Evolutionary conservation across 1,140 invertebrate species (phyloP).

Genomic region (Halictus rubicundus): DNA sequence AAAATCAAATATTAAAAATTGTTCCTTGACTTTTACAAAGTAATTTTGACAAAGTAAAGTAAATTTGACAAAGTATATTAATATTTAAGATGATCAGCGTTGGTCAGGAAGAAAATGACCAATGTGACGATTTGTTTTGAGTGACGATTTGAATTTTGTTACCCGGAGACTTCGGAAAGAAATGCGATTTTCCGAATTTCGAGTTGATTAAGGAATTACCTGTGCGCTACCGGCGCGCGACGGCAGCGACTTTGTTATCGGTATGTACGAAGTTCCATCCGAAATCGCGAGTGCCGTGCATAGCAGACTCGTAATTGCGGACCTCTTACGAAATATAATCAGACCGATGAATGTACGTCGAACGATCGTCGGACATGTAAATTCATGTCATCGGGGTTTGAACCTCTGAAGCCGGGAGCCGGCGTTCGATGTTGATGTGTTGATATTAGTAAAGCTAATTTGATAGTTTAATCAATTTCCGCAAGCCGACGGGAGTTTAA

Average conservation of each 20-base stretch:
- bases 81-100: no score
- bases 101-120: no score
- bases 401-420: neutral
- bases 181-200: neutral
- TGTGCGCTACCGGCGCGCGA: neutral
- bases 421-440: conserved; percentile 71
- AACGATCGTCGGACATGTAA: conserved; percentile 64
- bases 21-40: no score
- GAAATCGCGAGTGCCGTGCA: conserved; percentile 5
- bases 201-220: neutral
- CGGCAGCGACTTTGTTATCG: neutral
- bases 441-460: conserved; percentile 81
- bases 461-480: conserved; percentile 82
- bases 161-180: no score
- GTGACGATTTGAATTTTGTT: no score
- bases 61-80: no score
- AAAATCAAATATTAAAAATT: no score
- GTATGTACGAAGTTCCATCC: conserved; percentile 40
- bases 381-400: conserved; percentile 57
- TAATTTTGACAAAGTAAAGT: no score
- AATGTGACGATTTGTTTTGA: no score
- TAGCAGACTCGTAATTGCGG: conserved; percentile 44
- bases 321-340: conserved; percentile 64
- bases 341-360: conserved; percentile 61
- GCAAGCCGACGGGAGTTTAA: conserved; percentile 80